Conservation (phyloP, 2,797 vertebrate genomes). For the Parotocinclus haroldoi region DNA sequence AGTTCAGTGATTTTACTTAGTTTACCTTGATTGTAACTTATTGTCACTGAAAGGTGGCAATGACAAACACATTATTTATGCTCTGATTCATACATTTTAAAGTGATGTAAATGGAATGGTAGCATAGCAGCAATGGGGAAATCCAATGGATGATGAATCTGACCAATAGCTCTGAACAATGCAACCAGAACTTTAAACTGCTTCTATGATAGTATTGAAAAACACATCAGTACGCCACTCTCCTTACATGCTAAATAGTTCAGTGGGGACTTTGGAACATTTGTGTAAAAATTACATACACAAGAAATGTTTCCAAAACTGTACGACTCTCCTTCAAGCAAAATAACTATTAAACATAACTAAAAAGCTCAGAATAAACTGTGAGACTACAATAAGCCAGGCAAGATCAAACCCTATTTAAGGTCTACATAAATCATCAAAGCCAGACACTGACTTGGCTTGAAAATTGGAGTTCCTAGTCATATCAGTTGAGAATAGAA, state of each 20-base stretch:
- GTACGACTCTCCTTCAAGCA: conserved; percentile 53
- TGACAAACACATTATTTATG: no score
- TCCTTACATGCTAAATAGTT: conserved; percentile 26
- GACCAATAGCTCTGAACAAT: conserved; percentile 9
- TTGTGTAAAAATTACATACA: conserved; percentile 68
- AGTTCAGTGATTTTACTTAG: no score
- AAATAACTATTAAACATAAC: conserved; percentile 48
- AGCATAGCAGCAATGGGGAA: not conserved
- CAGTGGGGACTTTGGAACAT: conserved; percentile 45
- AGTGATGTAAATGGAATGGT: not conserved
- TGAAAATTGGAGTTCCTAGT: not conserved
- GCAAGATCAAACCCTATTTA: conserved; percentile 4
- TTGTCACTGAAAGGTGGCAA: no score
- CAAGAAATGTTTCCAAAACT: conserved; percentile 54
- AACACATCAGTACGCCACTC: conserved; percentile 57
- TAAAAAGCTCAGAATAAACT: conserved; percentile 17
- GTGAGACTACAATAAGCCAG: not conserved
- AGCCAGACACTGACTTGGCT: not conserved
- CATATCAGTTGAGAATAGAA: conserved; percentile 7
- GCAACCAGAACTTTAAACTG: conserved; percentile 57
- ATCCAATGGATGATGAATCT: not conserved
- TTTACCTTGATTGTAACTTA: no score
- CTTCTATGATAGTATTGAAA: conserved; percentile 61
- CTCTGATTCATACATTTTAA: no score
- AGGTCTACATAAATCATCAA: not conserved